Base-by-base conservation (phyloP, 2,113 vertebrate species). In the Lepus europaeus region DNA sequence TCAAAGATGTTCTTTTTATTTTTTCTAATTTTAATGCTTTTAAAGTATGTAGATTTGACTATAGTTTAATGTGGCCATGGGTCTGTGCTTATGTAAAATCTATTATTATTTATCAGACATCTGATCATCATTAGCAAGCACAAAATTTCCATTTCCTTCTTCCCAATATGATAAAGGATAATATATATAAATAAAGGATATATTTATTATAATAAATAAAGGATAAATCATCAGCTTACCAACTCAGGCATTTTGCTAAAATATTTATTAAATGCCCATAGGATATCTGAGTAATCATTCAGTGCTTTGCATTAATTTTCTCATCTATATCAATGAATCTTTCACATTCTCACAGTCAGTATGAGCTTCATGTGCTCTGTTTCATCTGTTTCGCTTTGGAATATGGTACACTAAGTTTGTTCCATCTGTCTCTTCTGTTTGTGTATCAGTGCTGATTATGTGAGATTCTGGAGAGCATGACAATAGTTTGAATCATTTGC, bases 211-310 rank as follows among this genome's bases (percentile, higher is more conserved):
- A 45, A 45, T 45, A 45, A 45, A 45, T 45, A 45, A 45, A 45
- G 45, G 45, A 45, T 45, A 45, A 59, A 49, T 80, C 33, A 31
- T 8, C 63, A 33, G 20, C 8, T 27, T 88, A 72, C 63, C 19
- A 74, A 70, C 78, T 85, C 27, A 63, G 59, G 70, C n/a, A 68
- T 73, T 81, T 78, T 93, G 5, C 56, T 84, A 76, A 87, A 69
- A 89, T 89, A 68, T 91, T 39, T 94, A 78, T 81, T 49, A 53
- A 80, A 89, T 93, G 10, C 11, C 66, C 16, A 29, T 31, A 27
- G 14, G 36, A 69, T 5, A 76, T 20, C 27, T 84, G n/a, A 45
- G 9, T 59, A 72, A 89, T 63, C 45, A 74, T 61, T 64, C 12
- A 23, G 9, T 91, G 5, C 66, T 81, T 76, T 86, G 36, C 56